phyloP scores from a whole-genome alignment of 2,888 invertebrate genomes.

The Lepidonotus clava region DNA sequence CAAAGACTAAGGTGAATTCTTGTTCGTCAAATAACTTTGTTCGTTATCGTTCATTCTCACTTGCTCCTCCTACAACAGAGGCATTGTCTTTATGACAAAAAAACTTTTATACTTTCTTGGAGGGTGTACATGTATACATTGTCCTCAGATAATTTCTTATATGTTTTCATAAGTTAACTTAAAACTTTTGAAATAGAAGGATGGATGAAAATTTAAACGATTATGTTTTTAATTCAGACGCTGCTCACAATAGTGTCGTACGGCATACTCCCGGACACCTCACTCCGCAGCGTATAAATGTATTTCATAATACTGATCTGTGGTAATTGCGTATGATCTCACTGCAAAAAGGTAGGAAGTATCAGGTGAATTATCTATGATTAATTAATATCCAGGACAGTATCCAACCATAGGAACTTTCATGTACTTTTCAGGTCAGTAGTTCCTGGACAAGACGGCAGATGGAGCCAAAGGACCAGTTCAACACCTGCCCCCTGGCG shows the following conservation, averaged over 20 bases:
- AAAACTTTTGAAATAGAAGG: no score
- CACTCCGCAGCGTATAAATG: background rate
- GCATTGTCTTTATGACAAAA: background rate
- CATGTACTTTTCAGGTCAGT: no score
- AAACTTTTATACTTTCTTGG: background rate
- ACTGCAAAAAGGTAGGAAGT: slow-evolving; percentile 29
- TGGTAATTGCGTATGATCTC: slow-evolving; percentile 42
- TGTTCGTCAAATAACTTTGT: background rate
- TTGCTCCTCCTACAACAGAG: slow-evolving; percentile 39
- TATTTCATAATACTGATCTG: slow-evolving; percentile 22
- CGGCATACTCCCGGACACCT: no score
- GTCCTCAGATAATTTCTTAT: no score
- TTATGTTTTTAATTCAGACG: no score
- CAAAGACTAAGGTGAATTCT: background rate
- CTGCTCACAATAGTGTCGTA: no score
- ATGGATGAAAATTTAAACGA: no score
- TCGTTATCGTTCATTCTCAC: background rate
- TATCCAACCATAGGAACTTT: no score
- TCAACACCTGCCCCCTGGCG: background rate
- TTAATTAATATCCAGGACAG: no score
- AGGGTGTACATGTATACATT: background rate
- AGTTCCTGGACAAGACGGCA: no score
- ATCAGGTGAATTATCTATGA: background rate
- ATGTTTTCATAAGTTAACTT: no score
- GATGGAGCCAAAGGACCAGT: no score